These are phyloP conservation scores for Acanthosoma haemorrhoidale DNA, from an alignment of 2,888 invertebrate genomes.

Conservation along the genomic window DNA sequence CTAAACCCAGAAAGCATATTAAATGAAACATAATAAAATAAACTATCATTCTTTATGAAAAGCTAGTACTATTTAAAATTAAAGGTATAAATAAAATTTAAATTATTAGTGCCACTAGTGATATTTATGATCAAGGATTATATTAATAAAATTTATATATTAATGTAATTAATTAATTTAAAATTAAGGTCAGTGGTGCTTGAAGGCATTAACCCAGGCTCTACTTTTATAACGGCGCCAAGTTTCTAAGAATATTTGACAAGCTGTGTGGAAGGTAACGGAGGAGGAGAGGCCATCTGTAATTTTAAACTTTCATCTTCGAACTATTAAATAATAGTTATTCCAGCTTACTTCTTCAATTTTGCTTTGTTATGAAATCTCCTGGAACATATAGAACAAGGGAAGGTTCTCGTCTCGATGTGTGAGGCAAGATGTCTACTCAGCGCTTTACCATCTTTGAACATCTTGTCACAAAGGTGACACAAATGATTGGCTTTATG, in stretches of 20 bases:
- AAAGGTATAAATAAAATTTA: too few relatives aligned
- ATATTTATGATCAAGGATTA: too few relatives aligned
- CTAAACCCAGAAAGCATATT: too few relatives aligned
- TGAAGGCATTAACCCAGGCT: slow-evolving; percentile 1
- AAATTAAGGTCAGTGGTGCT: background rate
- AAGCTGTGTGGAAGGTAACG: slow-evolving; percentile 9
- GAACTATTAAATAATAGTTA: background rate
- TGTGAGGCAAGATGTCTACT: slow-evolving; percentile 66
- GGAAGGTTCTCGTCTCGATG: slow-evolving; percentile 57
- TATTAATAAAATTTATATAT: too few relatives aligned
- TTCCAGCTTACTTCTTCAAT: slow-evolving; percentile 31
- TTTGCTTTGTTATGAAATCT: slow-evolving; percentile 54
- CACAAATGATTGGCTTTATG: slow-evolving; percentile 60
- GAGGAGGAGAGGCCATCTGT: background rate
- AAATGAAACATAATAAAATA: too few relatives aligned
- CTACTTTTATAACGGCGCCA: slow-evolving; percentile 1
- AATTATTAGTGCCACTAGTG: too few relatives aligned
- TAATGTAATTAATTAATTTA: background rate
- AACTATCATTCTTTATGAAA: too few relatives aligned
- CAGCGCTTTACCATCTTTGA: slow-evolving; percentile 61
- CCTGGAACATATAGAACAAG: slow-evolving; percentile 63
- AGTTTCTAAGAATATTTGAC: background rate
- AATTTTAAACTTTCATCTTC: background rate
- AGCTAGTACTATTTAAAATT: too few relatives aligned
- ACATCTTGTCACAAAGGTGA: slow-evolving; percentile 61